Evolutionary conservation across 1,140 invertebrate genomes (phyloP), one percentile per base, ranked within the genome.

Genomic region (Xylocopa sonorina): DNA sequence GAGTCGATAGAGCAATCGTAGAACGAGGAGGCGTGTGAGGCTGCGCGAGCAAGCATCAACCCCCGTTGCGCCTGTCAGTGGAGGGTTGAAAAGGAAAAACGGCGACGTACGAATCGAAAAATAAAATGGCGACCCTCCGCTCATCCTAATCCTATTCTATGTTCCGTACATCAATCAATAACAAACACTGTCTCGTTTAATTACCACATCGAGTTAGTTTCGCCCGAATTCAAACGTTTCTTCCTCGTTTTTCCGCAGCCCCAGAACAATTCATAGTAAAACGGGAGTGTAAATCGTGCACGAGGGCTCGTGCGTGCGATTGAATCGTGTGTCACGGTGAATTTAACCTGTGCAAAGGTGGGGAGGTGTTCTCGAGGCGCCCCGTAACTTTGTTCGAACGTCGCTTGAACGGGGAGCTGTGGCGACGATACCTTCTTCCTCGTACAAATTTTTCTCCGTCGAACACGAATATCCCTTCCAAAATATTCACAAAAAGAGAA

Each of bases 111-210:
- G n/a, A 7, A 16, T 48, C 16, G 53, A 60, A 57, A 83, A 77
- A 81, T 80, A 83, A 83, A 83, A 83, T 83, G 81, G 81, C 81
- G 78, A 34, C 41, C 0, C 14, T 14, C 4, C 9, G 34, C 10
- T 27, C 29, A 5, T 58, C 34, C 48, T 12, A 53, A 27, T 27
- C 16, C 24, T 9, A 51, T n/a, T 60, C 9, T 18, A 12, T 6
- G n/a, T n/a, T n/a, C n/a, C n/a, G n/a, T n/a, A n/a, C n/a, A n/a
- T n/a, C n/a, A n/a, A n/a, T n/a, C n/a, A n/a, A n/a, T n/a, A n/a
- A n/a, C n/a, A n/a, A n/a, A n/a, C n/a, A n/a, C n/a, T n/a, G n/a
- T n/a, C n/a, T n/a, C n/a, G n/a, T n/a, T n/a, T n/a, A n/a, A n/a
- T n/a, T n/a, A n/a, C n/a, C n/a, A n/a, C n/a, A n/a, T n/a, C n/a